Evolutionary conservation across 2,888 invertebrate species (phyloP), one percentile per base, ranked within the genome.

Genomic region (Acanthococcus lagerstroemiae): DNA sequence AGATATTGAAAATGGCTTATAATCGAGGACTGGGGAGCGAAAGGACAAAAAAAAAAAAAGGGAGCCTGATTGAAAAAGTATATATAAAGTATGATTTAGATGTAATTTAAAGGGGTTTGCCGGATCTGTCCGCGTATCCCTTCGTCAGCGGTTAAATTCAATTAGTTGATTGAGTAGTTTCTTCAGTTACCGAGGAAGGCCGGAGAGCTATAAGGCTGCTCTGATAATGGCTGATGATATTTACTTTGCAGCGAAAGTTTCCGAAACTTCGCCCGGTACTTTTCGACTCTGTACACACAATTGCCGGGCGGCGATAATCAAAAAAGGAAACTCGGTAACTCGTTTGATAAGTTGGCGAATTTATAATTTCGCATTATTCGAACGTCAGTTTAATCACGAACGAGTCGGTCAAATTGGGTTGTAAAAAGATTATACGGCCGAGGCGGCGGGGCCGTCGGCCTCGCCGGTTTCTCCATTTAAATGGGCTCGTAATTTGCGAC

Each of bases 121-220:
- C 27, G 24, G 24, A 25, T 30, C 26, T 30, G 50, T 22, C 48
- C 17, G 24, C 37, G 61, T 61, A 52, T 52, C 61, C 61, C 61
- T 61, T 61, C 52, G 61, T 61, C 61, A 52, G 61, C 61, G 50
- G 52, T 50, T 61, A 61, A 61, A 61, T 61, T 61, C 61, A 61
- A 61, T 61, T 61, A 61, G 61, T 61, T 61, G 61, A 61, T 61
- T 61, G 61, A 61, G 61, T 61, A 61, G 61, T 61, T 61, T 61
- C 61, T 61, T 52, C 48, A 61, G 61, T 61, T 61, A 61, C 37
- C 50, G 27, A n/a, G 9, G 61, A 61, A 52, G 52, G 52, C 52
- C 61, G 48, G 61, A 27, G 21, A 26, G 27, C 22, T 22, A 52
- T 50, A 52, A 52, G 61, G 61, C 50, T 50, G 19, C 30, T n/a